Conservation (phyloP, 2,797 vertebrate genomes). For the Hydrophis major region DNA sequence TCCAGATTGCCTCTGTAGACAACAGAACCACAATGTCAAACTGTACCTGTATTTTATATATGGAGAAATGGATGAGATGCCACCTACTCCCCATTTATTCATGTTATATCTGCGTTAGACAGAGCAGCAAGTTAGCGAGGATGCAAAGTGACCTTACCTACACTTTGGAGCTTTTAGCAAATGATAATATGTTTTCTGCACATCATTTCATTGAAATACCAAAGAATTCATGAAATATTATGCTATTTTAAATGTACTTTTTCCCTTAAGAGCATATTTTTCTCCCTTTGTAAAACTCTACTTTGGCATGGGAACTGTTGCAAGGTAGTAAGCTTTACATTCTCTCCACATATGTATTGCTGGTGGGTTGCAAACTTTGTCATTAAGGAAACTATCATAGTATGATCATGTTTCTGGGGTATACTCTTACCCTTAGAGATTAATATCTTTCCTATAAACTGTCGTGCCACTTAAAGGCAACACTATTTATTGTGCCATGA, state of each 20-base stretch:
- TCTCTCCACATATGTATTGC: neutral
- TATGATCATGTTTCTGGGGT: neutral
- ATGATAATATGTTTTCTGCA: slow-evolving; percentile 26
- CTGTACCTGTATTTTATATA: slow-evolving; percentile 32
- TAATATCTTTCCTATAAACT: neutral
- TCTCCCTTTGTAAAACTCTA: neutral
- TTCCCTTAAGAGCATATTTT: neutral
- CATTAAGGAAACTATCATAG: neutral
- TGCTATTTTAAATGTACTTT: neutral
- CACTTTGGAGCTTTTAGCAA: neutral
- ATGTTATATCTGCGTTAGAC: neutral
- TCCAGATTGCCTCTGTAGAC: slow-evolving; percentile 9
- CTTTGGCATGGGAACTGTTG: neutral
- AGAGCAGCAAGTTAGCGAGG: neutral
- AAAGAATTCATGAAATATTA: slow-evolving; percentile 1
- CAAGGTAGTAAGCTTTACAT: no score
- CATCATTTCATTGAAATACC: neutral
- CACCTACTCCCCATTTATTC: slow-evolving; percentile 23
- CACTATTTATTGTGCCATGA: neutral
- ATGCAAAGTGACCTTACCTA: neutral
- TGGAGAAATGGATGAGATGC: neutral
- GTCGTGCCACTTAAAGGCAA: neutral
- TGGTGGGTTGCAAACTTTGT: neutral
- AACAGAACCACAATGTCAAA: neutral
- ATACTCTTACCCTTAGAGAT: neutral